These are phyloP conservation scores for Strix occidentalis DNA, from an alignment of 2,797 vertebrate genomes.

Conservation along the genomic window DNA sequence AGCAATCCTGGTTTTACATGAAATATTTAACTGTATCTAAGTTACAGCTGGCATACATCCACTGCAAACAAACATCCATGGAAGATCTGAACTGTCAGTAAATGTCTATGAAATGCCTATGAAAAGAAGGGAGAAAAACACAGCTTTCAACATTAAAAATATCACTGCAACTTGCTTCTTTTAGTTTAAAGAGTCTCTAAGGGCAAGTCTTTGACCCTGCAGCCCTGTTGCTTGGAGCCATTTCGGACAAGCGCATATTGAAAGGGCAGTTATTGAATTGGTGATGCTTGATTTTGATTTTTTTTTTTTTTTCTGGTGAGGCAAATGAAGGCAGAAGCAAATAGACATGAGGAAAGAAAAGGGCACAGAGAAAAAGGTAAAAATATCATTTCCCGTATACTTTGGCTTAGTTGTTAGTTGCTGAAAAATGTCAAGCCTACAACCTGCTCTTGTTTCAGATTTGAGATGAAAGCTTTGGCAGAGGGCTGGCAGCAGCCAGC, in stretches of 20 bases:
- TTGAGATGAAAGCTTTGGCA: conserved; percentile 53
- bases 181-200: not conserved
- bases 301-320: not conserved
- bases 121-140: not conserved
- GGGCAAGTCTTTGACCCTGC: not conserved
- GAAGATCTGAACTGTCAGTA: conserved; percentile 18
- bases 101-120: not conserved
- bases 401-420: conserved; percentile 45
- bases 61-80: conserved; percentile 48
- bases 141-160: not conserved
- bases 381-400: conserved; percentile 24
- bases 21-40: conserved; percentile 52
- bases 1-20: conserved; percentile 11
- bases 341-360: not conserved
- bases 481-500: conserved; percentile 15
- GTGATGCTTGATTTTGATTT: not conserved
- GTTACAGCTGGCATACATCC: conserved; percentile 43
- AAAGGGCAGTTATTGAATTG: not conserved
- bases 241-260: not conserved
- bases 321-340: not conserved
- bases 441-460: conserved; percentile 53
- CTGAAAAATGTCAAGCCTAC: conserved; percentile 57
- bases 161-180: not conserved
- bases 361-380: conserved; percentile 38
- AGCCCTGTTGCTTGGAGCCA: not conserved